Evolutionary conservation across 64 coral and sea anemone genomes (phyloP).

Genomic region (Acropora tenuis): DNA sequence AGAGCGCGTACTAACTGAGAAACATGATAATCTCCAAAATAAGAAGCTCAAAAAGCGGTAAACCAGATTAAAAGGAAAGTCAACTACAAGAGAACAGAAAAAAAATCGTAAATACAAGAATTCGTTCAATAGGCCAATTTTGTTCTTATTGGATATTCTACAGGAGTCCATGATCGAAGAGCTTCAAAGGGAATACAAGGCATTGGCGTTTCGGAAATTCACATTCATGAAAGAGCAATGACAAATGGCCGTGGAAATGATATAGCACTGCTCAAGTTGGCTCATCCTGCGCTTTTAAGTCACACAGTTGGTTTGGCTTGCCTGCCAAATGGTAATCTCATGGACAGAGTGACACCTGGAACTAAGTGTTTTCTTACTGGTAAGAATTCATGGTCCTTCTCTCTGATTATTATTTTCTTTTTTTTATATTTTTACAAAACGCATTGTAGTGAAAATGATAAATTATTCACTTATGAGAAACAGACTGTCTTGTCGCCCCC

Average conservation of each 20-base stretch:
- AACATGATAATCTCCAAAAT: too few species aligned
- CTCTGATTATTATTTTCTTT: too few species aligned
- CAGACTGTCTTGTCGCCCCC: too few species aligned
- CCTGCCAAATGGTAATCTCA: constrained; percentile 38
- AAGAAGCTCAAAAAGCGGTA: too few species aligned
- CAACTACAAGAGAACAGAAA: too few species aligned
- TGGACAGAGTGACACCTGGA: constrained; percentile 1
- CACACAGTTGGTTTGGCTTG: constrained; percentile 65
- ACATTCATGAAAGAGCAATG: constrained; percentile 14
- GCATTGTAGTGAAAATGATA: too few species aligned
- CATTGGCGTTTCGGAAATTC: constrained; percentile 18
- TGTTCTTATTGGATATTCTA: background rate
- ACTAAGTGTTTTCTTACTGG: constrained; percentile 65
- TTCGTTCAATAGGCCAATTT: too few species aligned
- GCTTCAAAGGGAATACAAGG: background rate
- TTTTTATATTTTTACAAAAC: too few species aligned
- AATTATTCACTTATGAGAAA: too few species aligned
- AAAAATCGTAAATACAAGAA: too few species aligned
- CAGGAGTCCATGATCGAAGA: constrained; percentile 20
- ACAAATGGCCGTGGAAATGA: constrained; percentile 36
- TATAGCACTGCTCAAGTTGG: constrained; percentile 62
- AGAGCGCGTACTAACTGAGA: too few species aligned
- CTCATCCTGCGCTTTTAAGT: constrained; percentile 32
- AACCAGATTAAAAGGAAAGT: too few species aligned
- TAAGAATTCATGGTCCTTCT: background rate